Base-by-base conservation (phyloP, 92 coral and sea anemone genomes). In the Bergia sp. region DNA sequence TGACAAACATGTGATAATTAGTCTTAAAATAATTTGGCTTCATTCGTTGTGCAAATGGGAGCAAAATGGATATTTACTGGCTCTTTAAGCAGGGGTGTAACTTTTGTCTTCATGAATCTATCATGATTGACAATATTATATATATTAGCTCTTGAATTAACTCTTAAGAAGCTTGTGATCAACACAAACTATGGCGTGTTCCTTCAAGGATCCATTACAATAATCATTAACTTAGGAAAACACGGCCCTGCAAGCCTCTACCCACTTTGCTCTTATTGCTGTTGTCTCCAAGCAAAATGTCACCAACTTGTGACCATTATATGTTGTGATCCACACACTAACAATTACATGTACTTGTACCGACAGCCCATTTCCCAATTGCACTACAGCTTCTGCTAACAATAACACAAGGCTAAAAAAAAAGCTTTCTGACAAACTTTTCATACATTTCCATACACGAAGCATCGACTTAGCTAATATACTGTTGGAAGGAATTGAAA, bases 181-280 rank as follows among this genome's bases (percentile, higher is more conserved):
- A 84, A 84, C 87, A 84, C 87, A 47, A 84, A 53, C 87, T n/a
- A 7, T n/a, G 23, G 45, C 80, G 45, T 72, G 87, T 43, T 69
- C 79, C 66, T 45, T 84, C 79, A 44, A 71, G 45, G 87, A 84
- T 39, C 10, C 29, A 43, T 29, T 36, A 37, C 23, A 57, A 9
- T 83, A 83, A 82, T 74, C 40, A 23, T 84, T 71, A 84, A 9
- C 77, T 44, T 44, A 23, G 16, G 44, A 84, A 84, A 5, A 38
- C 85, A 80, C 47, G 0, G 58, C 87, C 67, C 74, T 45, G 53
- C 78, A 84, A 43, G 42, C 43, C 78, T 15, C 39, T 64, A 7
- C 11, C 44, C 64, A 47, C 75, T 69, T 71, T 84, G 77, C 66
- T 84, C 87, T 69, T 29, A 11, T 20, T 71, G 87, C 64, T 37